Evolutionary conservation across 2,113 vertebrate genomes (phyloP), one percentile per base, ranked within the genome.

Genomic region (Plecturocebus donacophilus): DNA sequence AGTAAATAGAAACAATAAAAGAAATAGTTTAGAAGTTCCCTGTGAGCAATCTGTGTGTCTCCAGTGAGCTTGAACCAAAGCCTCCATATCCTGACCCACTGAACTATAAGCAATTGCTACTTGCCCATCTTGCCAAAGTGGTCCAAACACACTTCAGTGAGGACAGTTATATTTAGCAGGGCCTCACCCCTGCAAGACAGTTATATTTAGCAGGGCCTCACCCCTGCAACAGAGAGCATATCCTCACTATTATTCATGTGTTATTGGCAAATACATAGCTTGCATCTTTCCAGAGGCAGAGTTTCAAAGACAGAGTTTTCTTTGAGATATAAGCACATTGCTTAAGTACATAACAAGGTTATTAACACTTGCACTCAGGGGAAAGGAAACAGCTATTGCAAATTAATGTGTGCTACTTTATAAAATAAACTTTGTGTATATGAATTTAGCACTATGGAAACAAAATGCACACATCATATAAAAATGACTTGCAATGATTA

Each of bases 271-370:
- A 94, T 83, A 47, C 11, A n/a, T 6, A 64, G 38, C 66, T 82
- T 52, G 0, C 90, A 90, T 91, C 90, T 98, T 96, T 96, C 95
- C 73, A 93, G 70, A 96, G 42, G 68, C 95, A 96, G 38, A 73
- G 87, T 97, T 96, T 96, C 91, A 97, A 92, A 85, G 87, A 75
- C 30, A 32, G 47, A 20, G 58, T 91, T 91, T 94, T 79, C 84
- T 97, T 93, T 91, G 77, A 96, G 82, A 96, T 52, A 47, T 8
- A 54, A 95, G 61, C 70, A 49, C 80, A 83, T 75, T 89, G 77
- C 92, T 76, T 96, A 27, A 11, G 91, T 94, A 27, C 61, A 56
- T 61, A 95, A 71, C 0, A 76, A 86, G 84, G 54, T 93, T 85
- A 94, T 95, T 70, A 73, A 77, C 86, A 73, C 70, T 92, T 96